A percentile compares a stretch with the other conserved stretches of the same genome.
phyloP scores from a whole-genome alignment of 2,888 invertebrate species.

The Phengaris alcon region DNA sequence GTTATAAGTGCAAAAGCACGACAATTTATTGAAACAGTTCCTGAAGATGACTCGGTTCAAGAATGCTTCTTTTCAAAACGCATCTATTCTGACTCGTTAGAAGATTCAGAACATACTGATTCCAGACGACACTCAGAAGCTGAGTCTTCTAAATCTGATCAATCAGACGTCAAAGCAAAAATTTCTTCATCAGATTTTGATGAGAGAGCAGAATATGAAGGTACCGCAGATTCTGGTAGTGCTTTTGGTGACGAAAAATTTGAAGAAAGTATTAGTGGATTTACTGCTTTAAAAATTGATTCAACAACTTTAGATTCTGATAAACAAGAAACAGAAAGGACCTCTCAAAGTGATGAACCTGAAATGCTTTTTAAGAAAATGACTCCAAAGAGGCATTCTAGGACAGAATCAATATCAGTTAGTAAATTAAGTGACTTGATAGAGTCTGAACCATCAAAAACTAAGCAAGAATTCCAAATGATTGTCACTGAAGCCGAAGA shows the following conservation, averaged over 20 bases:
- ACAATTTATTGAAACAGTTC: conserved; percentile 77
- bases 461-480: conserved; percentile 70
- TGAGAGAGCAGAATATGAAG: conserved; percentile 74
- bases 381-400: conserved; percentile 69
- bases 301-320: conserved; percentile 55
- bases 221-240: conserved; percentile 71
- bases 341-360: conserved; percentile 51
- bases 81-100: conserved; percentile 75
- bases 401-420: conserved; percentile 72
- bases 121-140: conserved; percentile 75
- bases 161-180: conserved; percentile 71
- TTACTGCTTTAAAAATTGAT: conserved; percentile 66
- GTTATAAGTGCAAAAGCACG: conserved; percentile 76
- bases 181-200: conserved; percentile 75
- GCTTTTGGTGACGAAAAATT: conserved; percentile 75
- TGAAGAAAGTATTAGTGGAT: conserved; percentile 67
- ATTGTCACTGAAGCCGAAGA: conserved; percentile 75
- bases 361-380: conserved; percentile 70
- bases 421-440: conserved; percentile 65
- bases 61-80: conserved; percentile 77
- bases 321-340: conserved; percentile 60
- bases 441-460: conserved; percentile 53
- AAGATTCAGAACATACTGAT: conserved; percentile 75
- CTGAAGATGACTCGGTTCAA: conserved; percentile 76
- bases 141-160: conserved; percentile 74